These are phyloP conservation scores for Pagrus major DNA, from an alignment of 2,113 vertebrate genomes.

Conservation along the genomic window DNA sequence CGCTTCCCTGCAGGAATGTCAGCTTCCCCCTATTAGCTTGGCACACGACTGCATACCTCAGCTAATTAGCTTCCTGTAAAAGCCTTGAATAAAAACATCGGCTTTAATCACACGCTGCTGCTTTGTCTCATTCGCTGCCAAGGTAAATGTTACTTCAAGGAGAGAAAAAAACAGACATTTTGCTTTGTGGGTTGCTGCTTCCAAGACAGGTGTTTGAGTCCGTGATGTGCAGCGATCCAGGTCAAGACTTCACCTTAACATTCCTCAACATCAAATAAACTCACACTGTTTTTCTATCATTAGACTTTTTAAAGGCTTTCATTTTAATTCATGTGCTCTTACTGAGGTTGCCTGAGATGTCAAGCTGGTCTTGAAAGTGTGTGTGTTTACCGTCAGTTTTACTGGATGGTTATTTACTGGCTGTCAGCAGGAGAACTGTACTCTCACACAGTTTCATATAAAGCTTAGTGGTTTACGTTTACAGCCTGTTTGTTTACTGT, in stretches of 20 bases:
- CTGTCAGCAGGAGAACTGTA: conserved; percentile 54
- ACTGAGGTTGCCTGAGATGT: conserved; percentile 64
- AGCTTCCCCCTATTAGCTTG: conserved; percentile 87
- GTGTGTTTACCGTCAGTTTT: conserved; percentile 72
- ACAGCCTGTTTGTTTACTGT: conserved; percentile 47
- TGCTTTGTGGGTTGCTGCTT: conserved; percentile 81
- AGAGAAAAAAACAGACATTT: conserved; percentile 66
- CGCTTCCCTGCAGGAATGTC: conserved; percentile 87
- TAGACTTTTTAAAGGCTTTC: conserved; percentile 66
- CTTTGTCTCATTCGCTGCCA: conserved; percentile 92
- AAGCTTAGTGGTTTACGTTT: conserved; percentile 26
- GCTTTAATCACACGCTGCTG: conserved; percentile 91
- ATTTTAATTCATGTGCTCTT: conserved; percentile 68
- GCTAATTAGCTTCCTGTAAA: conserved; percentile 97
- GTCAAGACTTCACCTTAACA: conserved; percentile 74
- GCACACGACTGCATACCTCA: conserved; percentile 89
- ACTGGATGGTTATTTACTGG: conserved; percentile 70
- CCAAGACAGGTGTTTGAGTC: conserved; percentile 80
- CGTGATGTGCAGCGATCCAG: conserved; percentile 67
- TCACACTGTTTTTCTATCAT: conserved; percentile 67
- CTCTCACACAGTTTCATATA: conserved; percentile 34
- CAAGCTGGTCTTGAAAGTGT: conserved; percentile 58
- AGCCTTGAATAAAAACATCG: conserved; percentile 89
- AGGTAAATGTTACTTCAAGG: conserved; percentile 90
- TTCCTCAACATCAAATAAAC: conserved; percentile 84